Base-by-base conservation (phyloP, 2,888 invertebrate species). In the Pecten maximus region DNA sequence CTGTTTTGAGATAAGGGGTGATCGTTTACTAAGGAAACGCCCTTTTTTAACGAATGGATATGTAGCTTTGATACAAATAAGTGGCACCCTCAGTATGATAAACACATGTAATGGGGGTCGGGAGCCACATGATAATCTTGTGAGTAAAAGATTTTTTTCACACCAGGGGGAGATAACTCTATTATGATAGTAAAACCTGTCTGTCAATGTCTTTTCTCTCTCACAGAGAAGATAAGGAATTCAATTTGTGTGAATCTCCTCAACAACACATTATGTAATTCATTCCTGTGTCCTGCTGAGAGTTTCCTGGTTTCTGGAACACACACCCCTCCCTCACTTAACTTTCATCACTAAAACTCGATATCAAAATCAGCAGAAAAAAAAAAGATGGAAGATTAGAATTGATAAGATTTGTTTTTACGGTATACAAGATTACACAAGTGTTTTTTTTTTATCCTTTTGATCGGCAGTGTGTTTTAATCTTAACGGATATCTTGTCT, bases 1-100 rank as follows among this genome's bases (percentile, higher is more conserved):
- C 74, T 35, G 74, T 74, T 35, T n/a, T 35, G 6, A 74, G 74
- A 74, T 74, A 74, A 74, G 74, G 74, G 35, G 35, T 1, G 74
- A 74, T 74, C 74, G 35, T 74, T 74, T 74, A 74, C 74, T 35
- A 74, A 44, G 74, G 35, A 74, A 74, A 74, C 74, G 74, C 74
- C 74, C 74, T 74, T 74, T 74, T 74, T 74, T 35, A 74, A 54
- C 12, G 74, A 74, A 74, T 28, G 8, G 74, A 74, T 74, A 74
- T 74, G 74, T 6, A 74, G 28, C 35, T 74, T 28, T 28, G 28
- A 35, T 74, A 35, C 74, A 74, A 74, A 35, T 35, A 35, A 35
- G 74, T 74, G 74, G 74, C 74, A 74, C 28, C 28, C 16, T 35
- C 35, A 74, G 74, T 16, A 35, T 10, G 74, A 74, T 74, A 35